Evolutionary conservation across 2,113 vertebrate genomes (phyloP), one percentile per base, ranked within the genome.

Genomic region (Pogona vitticeps): DNA sequence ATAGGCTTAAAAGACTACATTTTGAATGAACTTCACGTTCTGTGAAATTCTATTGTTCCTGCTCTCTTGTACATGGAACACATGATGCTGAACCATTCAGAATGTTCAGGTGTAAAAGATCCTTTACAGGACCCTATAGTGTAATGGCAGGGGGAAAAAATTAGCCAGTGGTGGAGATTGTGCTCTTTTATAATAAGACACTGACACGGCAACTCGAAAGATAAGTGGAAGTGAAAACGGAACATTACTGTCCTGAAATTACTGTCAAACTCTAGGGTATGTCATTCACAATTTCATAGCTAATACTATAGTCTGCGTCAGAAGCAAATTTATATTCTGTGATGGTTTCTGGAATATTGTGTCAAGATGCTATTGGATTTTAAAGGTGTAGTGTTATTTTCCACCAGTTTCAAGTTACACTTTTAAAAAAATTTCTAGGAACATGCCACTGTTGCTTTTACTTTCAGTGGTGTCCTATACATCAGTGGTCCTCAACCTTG

Each of bases 171-270:
- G 28, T 28, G 68, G 5, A 58, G 83, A 42, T 77, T 82, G 81
- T 89, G 56, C 12, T 88, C 1, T 82, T 88, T 88, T 38, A 15
- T 83, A 17, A 8, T 82, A 28, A 80, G 1, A 6, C 71, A 1
- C 38, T 90, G 56, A 9, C 23, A 17, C 26, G 59, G 17, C 79
- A 82, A 70, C 23, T 65, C 13, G 77, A 52, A 80, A 73, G 86
- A 84, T 83, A 88, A 76, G 56, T 7, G 8, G 84, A 20, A 1
- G 5, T 90, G 58, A 86, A 33, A 92, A 88, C 0, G 85, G 36
- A 42, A 78, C 65, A 23, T 14, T 28, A 75, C 28, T 84, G 5
- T 84, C 18, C 70, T 42, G 56, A 77, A 88, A 87, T 70, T 46
- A 82, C 4, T n/a, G 77, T 0, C 67, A 38, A 40, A 18, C 77